Percentiles rank a stretch among this genome's conserved stretches.
These are phyloP conservation scores for Phallusia fumigata DNA, from an alignment of 23 tunicate species.

Conservation along the genomic window DNA sequence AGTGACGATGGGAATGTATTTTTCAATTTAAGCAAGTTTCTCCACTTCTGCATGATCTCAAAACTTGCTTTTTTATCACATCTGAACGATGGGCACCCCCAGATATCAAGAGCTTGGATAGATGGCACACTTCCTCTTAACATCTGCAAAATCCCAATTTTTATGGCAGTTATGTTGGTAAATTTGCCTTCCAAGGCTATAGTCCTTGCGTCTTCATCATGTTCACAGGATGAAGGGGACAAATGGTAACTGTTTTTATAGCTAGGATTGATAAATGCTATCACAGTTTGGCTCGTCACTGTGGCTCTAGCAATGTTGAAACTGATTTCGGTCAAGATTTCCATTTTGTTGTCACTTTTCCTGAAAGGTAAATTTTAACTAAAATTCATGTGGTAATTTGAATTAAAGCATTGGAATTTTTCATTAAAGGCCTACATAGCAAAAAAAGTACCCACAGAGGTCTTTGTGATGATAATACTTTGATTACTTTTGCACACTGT, in stretches of 20 bases:
- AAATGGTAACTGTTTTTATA: conserved; percentile 19
- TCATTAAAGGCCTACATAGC: no score
- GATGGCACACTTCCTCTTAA: conserved; percentile 79
- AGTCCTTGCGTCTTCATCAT: neutral
- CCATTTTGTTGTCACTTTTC: neutral
- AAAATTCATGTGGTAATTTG: no score
- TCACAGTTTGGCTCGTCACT: neutral
- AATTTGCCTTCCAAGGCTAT: conserved; percentile 33
- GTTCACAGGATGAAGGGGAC: neutral
- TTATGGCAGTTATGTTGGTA: conserved; percentile 37
- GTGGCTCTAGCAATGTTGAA: conserved; percentile 10
- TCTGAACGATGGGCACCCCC: conserved; percentile 42
- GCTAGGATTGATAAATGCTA: conserved; percentile 23
- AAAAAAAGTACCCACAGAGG: neutral
- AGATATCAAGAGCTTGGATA: conserved; percentile 23
- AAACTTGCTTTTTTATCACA: conserved; percentile 20
- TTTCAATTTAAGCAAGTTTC: neutral
- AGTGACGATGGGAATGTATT: neutral
- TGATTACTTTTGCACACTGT: conserved; percentile 66
- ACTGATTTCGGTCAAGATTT: neutral
- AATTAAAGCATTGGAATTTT: no score
- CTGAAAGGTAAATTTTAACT: neutral
- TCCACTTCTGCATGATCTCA: conserved; percentile 17
- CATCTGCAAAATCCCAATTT: conserved; percentile 55
- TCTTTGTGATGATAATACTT: conserved; percentile 20